Conservation (phyloP, 2,797 vertebrate genomes). For the Bovichtus diacanthus region DNA sequence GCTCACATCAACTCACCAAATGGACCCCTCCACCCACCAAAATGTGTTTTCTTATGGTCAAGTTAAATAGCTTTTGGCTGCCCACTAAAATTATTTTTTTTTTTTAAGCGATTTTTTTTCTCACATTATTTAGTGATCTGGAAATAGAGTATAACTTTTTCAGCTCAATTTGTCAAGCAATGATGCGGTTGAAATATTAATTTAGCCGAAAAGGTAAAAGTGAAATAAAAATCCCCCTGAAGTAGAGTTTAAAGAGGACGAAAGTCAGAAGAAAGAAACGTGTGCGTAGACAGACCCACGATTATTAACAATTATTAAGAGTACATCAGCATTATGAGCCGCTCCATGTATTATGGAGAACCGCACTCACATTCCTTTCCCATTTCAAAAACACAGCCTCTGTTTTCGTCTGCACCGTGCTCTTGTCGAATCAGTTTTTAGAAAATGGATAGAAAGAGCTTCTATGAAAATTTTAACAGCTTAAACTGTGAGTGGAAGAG, state of each 20-base stretch:
- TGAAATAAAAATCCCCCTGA: constrained; percentile 3
- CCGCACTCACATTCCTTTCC: constrained; percentile 11
- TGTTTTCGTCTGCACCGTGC: constrained; percentile 14
- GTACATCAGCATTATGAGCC: constrained; percentile 15
- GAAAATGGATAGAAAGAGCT: constrained; percentile 65
- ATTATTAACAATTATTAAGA: constrained; percentile 31
- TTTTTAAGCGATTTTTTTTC: constrained; percentile 26
- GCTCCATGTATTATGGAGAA: constrained; percentile 22
- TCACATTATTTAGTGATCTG: constrained; percentile 24
- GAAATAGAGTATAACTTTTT: not conserved
- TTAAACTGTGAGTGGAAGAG: constrained; percentile 65
- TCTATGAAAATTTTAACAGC: constrained; percentile 74
- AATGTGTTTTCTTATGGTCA: constrained; percentile 73
- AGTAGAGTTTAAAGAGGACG: constrained; percentile 13
- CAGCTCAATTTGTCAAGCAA: constrained; percentile 20
- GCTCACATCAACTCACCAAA: constrained; percentile 86
- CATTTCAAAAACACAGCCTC: constrained; percentile 15
- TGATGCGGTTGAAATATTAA: constrained; percentile 26
- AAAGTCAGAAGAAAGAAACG: not conserved
- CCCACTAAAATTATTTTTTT: constrained; percentile 27
- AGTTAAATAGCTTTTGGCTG: constrained; percentile 48
- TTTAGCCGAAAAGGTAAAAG: constrained; percentile 18
- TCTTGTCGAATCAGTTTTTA: constrained; percentile 60
- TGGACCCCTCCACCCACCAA: constrained; percentile 80
- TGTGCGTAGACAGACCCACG: not conserved